These are phyloP conservation scores for Crossaster papposus DNA, from an alignment of 53 echinoderm and acorn worm species.

Conservation along the genomic window DNA sequence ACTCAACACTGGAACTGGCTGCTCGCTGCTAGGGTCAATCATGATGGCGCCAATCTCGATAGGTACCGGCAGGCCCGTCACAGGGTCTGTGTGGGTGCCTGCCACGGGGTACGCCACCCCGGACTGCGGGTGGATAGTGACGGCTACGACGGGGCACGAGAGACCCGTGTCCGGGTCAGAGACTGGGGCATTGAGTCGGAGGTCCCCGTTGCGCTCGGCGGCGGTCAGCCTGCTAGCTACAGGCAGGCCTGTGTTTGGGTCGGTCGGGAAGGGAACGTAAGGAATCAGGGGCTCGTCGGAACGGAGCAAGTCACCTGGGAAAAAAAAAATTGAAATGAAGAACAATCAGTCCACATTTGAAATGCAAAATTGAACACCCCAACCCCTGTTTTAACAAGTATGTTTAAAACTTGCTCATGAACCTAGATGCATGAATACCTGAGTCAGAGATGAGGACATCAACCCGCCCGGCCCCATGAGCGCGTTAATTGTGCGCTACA, in stretches of 20 bases:
- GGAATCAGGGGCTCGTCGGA: constrained; percentile 90
- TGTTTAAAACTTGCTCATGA: too few relatives aligned
- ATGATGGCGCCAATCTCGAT: constrained; percentile 94
- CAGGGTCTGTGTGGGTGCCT: constrained; percentile 97
- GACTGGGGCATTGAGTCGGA: constrained; percentile 85
- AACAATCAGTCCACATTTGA: not conserved
- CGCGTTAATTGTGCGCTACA: too few relatives aligned
- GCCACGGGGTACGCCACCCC: constrained; percentile 95
- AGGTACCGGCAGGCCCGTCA: constrained; percentile 91
- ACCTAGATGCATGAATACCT: too few relatives aligned
- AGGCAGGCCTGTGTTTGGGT: constrained; percentile 77
- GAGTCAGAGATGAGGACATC: too few relatives aligned
- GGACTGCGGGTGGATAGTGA: constrained; percentile 97
- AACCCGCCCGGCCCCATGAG: too few relatives aligned
- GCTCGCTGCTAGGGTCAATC: constrained; percentile 96
- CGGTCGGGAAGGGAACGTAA: constrained; percentile 87
- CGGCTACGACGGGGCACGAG: constrained; percentile 84
- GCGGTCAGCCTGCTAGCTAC: constrained; percentile 72
- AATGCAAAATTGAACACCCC: not conserved
- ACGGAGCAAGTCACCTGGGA: constrained; percentile 80
- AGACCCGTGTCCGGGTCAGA: constrained; percentile 85
- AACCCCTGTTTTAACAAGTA: not conserved
- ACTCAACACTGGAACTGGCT: constrained; percentile 87
- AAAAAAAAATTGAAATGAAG: constrained; percentile 12
- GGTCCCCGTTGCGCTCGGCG: constrained; percentile 76